phyloP scores from a whole-genome alignment of 2,797 vertebrate genomes.

The Megalops cyprinoides region DNA sequence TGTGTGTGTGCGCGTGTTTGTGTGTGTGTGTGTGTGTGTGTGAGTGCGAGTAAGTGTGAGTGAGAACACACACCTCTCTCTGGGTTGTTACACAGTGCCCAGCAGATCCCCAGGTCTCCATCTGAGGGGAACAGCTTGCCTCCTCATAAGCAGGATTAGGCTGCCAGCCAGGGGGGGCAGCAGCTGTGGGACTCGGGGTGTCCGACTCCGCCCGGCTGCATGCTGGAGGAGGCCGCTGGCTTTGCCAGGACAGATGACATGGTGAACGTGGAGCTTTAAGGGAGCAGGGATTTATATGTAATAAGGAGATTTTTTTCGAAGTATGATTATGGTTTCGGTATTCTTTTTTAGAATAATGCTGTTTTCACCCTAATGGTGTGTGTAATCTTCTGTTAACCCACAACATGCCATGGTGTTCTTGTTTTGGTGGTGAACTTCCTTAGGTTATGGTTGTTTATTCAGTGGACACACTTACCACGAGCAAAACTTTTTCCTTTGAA shows the following conservation, averaged over 20 bases:
- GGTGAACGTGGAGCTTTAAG: not conserved
- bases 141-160: constrained; percentile 8
- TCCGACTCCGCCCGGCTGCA: not conserved
- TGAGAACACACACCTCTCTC: not conserved
- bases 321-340: not conserved
- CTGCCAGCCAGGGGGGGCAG: not conserved
- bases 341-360: not conserved
- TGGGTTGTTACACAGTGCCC: not conserved
- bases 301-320: not conserved
- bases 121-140: constrained; percentile 13
- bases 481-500: not conserved
- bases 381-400: not conserved
- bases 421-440: too few species aligned
- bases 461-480: not conserved
- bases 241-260: not conserved
- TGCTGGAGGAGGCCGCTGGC: not conserved
- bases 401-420: not conserved
- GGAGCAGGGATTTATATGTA: not conserved
- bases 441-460: too few species aligned
- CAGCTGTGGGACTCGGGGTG: not conserved
- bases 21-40: not conserved
- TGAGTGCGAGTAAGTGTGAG: not conserved
- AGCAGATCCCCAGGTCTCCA: not conserved
- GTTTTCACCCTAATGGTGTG: not conserved
- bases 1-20: not conserved